These are phyloP conservation scores for Spheniscus mendiculus DNA, from an alignment of 2,113 vertebrate genomes.

Conservation along the genomic window DNA sequence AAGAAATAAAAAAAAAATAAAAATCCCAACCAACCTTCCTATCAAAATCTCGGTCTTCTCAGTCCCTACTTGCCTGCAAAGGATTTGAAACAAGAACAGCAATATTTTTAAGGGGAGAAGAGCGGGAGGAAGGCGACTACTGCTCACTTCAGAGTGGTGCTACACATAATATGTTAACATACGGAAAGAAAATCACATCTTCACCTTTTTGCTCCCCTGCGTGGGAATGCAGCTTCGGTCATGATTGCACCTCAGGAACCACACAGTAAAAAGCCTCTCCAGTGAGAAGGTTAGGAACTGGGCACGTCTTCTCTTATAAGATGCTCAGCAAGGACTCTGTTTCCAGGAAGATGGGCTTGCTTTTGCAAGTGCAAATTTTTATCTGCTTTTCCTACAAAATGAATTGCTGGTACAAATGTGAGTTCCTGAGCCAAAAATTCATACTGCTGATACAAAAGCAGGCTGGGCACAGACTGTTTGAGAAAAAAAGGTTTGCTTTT, in stretches of 20 bases:
- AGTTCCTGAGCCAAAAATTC: constrained; percentile 29
- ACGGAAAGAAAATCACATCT: constrained; percentile 25
- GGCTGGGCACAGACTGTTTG: background rate
- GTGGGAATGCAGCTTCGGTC: background rate
- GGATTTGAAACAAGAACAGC: background rate
- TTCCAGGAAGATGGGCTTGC: background rate
- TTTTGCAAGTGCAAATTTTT: constrained; percentile 13
- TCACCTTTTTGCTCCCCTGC: constrained; percentile 4
- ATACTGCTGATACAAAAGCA: background rate
- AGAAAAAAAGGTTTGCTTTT: background rate
- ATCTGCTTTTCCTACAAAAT: constrained; percentile 34
- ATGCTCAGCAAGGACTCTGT: constrained; percentile 3
- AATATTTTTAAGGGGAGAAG: background rate
- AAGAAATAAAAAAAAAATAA: background rate
- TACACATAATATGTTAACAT: background rate
- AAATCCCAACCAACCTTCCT: background rate
- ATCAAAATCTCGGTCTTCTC: background rate
- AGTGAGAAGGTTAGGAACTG: constrained; percentile 43
- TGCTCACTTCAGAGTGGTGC: constrained; percentile 6
- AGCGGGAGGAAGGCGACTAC: background rate
- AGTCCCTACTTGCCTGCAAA: background rate
- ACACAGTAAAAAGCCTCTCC: background rate
- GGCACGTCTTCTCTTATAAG: background rate
- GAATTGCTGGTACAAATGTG: background rate
- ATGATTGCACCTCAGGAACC: constrained; percentile 33